Conservation (phyloP, 2,113 vertebrate species). For the Panthera uncia region DNA sequence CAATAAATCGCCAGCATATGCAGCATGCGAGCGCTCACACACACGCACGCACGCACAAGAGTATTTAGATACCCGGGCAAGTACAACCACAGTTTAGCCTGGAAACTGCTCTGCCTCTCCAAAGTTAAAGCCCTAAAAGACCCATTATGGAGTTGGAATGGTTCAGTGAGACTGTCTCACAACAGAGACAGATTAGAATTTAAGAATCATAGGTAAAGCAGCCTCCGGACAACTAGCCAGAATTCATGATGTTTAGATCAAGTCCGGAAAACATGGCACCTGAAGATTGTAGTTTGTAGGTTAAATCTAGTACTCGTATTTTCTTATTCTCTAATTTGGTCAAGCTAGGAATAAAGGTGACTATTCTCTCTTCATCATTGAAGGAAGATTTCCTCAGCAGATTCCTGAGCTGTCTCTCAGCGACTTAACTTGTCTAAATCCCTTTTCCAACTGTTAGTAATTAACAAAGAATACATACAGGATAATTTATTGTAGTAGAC, state of each 20-base stretch:
- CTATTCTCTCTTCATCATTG: neutral
- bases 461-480: neutral
- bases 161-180: neutral
- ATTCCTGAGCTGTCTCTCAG: neutral
- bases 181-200: neutral
- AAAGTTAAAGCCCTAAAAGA: neutral
- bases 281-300: neutral
- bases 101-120: neutral
- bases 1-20: neutral
- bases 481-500: neutral
- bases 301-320: neutral
- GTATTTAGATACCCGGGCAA: neutral
- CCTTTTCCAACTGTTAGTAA: neutral
- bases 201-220: neutral
- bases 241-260: slow-evolving; percentile 4
- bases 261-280: neutral
- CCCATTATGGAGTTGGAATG: neutral
- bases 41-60: neutral
- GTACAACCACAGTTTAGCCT: neutral
- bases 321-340: neutral
- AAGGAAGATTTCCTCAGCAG: neutral
- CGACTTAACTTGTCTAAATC: neutral
- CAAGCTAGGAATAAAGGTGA: neutral
- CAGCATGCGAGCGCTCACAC: no score
- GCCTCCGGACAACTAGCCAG: neutral